A percentile compares a stretch with the other conserved stretches of the same genome.
Conservation (phyloP, 2,797 vertebrate species). For the Halcyon chelicuti region DNA sequence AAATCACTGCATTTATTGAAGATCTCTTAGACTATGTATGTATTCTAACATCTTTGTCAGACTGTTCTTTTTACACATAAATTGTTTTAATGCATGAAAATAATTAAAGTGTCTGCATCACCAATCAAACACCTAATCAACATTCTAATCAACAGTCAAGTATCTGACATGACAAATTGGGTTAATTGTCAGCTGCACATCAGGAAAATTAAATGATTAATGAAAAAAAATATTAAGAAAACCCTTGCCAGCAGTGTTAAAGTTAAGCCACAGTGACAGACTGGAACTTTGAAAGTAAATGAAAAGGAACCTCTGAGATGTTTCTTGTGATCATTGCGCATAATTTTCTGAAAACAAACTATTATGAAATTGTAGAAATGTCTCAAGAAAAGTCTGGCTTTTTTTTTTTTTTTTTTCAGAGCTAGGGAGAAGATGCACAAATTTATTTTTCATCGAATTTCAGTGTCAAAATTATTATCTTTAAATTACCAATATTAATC, state of each 20-base stretch:
- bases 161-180: neutral
- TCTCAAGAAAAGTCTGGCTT: neutral
- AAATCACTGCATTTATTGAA: neutral
- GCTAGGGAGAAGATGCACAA: neutral
- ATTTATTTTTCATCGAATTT: neutral
- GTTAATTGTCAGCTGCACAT: neutral
- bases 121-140: conserved; percentile 5
- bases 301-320: neutral
- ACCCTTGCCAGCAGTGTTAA: neutral
- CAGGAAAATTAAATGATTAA: neutral
- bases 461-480: neutral
- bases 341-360: neutral
- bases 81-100: neutral
- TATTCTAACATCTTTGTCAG: neutral
- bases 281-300: neutral
- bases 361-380: neutral
- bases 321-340: neutral
- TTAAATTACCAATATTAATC: neutral
- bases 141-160: neutral
- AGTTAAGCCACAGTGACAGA: neutral
- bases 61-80: neutral
- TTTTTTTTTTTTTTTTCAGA: neutral
- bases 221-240: neutral
- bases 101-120: neutral
- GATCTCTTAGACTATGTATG: neutral